Percentiles rank a stretch among this genome's conserved stretches.
Evolutionary conservation across 2,888 invertebrate genomes (phyloP).

Genomic region (Muschampia plurimacula): DNA sequence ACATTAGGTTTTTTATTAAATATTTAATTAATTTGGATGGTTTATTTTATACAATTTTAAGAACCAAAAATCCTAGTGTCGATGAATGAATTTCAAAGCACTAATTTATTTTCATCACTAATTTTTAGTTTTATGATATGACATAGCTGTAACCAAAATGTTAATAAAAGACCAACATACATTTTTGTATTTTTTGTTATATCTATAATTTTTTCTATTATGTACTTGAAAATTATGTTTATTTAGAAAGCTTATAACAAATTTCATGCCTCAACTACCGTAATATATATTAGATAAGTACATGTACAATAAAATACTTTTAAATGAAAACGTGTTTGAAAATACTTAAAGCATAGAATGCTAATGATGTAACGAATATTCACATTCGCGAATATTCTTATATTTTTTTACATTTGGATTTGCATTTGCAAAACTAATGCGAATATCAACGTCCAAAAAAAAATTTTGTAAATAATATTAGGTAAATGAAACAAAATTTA

Average conservation of each 20-base stretch:
- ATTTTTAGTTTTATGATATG: background rate
- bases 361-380: too few species aligned
- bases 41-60: background rate
- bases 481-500: too few species aligned
- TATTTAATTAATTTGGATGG: too few species aligned
- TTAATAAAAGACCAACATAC: background rate
- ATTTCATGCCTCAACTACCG: background rate
- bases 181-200: background rate
- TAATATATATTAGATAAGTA: background rate
- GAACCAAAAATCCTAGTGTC: background rate
- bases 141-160: slow-evolving; percentile 3
- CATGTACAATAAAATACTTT: slow-evolving; percentile 3
- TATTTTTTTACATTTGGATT: too few species aligned
- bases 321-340: background rate
- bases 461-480: too few species aligned
- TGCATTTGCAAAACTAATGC: too few species aligned
- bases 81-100: background rate
- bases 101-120: background rate
- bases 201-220: background rate
- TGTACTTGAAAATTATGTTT: background rate
- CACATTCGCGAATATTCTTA: too few species aligned
- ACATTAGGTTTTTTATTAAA: too few species aligned
- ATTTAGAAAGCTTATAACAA: background rate
- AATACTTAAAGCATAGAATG: background rate
- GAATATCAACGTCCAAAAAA: too few species aligned